These are phyloP conservation scores for Calonectris borealis DNA, from an alignment of 2,113 vertebrate genomes.

Conservation along the genomic window DNA sequence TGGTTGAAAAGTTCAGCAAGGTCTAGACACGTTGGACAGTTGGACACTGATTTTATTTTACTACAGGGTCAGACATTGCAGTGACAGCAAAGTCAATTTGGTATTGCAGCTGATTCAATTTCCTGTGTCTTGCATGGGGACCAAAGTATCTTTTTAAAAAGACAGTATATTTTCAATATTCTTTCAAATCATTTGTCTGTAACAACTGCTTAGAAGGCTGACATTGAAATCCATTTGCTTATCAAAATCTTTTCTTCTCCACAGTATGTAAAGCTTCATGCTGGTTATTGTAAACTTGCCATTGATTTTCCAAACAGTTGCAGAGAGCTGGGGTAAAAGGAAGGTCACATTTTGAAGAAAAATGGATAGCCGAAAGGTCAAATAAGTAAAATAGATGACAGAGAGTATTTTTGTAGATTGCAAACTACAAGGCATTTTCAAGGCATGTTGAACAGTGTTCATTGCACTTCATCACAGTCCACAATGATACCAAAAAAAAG, in stretches of 20 bases:
- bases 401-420: not conserved
- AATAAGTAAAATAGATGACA: slow-evolving; percentile 11
- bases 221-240: slow-evolving; percentile 13
- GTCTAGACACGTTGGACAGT: not conserved
- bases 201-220: slow-evolving; percentile 17
- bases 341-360: slow-evolving; percentile 40
- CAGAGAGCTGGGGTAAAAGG: not conserved
- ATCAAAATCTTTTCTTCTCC: slow-evolving; percentile 49
- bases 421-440: not conserved
- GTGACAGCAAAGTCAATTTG: not conserved
- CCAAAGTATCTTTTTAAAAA: not conserved
- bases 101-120: not conserved
- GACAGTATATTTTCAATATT: slow-evolving; percentile 1
- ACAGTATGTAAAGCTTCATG: not conserved
- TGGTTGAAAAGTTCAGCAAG: slow-evolving; percentile 40
- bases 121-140: not conserved
- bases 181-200: slow-evolving; percentile 18
- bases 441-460: not conserved
- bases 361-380: not conserved
- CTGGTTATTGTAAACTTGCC: slow-evolving; percentile 32
- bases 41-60: slow-evolving; percentile 33
- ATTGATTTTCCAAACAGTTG: slow-evolving; percentile 41
- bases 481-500: not conserved
- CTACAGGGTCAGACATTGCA: not conserved
- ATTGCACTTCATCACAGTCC: slow-evolving; percentile 2